A percentile compares a stretch with the other conserved stretches of the same genome.
Evolutionary conservation across 2,888 invertebrate species (phyloP).

Genomic region (Lasioglossum morio): DNA sequence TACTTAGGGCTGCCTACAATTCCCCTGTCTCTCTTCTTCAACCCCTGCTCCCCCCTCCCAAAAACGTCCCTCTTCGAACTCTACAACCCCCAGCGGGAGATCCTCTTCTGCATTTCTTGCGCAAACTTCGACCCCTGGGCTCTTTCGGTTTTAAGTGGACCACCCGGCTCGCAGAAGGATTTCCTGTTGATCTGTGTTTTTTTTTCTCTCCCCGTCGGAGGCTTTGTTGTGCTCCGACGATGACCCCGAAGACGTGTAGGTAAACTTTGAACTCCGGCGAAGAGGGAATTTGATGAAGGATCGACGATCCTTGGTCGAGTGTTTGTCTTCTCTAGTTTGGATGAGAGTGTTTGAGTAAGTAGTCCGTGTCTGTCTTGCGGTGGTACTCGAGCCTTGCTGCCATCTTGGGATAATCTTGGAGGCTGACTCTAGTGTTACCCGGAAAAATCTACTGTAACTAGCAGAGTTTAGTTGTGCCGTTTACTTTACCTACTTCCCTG

Average conservation of each 20-base stretch:
- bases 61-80: not conserved
- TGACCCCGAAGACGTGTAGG: not conserved
- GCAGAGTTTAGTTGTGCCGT: no score
- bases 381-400: not conserved
- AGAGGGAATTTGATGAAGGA: not conserved
- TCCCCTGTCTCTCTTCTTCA: not conserved
- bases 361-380: not conserved
- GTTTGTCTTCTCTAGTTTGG: not conserved
- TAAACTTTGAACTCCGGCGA: not conserved
- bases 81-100: not conserved
- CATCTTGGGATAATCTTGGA: not conserved
- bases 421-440: not conserved
- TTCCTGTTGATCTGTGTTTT: slow-evolving; percentile 32
- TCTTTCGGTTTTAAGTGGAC: slow-evolving; percentile 11
- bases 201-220: slow-evolving; percentile 20
- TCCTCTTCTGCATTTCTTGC: slow-evolving; percentile 39
- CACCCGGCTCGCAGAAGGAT: not conserved
- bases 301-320: not conserved
- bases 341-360: not conserved
- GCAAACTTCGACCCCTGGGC: not conserved
- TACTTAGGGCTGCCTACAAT: not conserved
- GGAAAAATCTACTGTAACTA: no score
- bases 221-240: not conserved
- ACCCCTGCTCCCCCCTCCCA: no score
- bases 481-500: no score